Evolutionary conservation across 2,113 vertebrate species (phyloP).

Genomic region (Mesembrinibis cayennensis): DNA sequence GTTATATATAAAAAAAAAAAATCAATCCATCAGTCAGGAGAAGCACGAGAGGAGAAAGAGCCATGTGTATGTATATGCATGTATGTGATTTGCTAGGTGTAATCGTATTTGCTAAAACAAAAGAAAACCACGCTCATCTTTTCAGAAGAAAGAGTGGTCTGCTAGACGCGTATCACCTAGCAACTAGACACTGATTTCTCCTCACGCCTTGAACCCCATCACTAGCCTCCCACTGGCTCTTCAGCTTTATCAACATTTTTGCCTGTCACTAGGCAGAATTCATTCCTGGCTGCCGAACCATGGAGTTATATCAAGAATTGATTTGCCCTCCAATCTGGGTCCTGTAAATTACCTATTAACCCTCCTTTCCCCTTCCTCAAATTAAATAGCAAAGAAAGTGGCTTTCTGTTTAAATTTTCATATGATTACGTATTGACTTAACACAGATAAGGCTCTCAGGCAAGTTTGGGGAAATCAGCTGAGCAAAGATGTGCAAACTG

Average conservation of each 20-base stretch:
- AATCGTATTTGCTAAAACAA: background rate
- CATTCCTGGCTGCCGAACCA: background rate
- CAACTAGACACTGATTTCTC: background rate
- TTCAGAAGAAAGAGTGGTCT: background rate
- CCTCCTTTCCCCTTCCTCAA: background rate
- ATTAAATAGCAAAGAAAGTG: background rate
- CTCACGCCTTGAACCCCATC: background rate
- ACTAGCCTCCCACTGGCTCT: background rate
- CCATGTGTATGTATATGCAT: rapidly evolving
- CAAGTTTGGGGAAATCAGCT: constrained; percentile 1
- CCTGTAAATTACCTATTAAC: constrained; percentile 4
- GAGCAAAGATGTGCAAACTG: constrained; percentile 3
- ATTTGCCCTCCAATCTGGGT: background rate
- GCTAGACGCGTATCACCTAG: background rate
- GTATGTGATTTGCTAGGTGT: background rate
- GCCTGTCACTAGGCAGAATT: background rate
- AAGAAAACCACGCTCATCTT: background rate
- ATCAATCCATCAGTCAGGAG: background rate
- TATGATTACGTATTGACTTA: background rate
- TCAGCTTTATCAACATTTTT: background rate
- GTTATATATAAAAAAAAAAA: background rate
- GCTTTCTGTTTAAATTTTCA: constrained; percentile 17
- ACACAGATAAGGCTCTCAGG: background rate
- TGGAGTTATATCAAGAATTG: background rate
- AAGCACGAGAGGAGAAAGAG: background rate